Base-by-base conservation (phyloP, 2,888 invertebrate genomes). In the Tachina lurida region DNA sequence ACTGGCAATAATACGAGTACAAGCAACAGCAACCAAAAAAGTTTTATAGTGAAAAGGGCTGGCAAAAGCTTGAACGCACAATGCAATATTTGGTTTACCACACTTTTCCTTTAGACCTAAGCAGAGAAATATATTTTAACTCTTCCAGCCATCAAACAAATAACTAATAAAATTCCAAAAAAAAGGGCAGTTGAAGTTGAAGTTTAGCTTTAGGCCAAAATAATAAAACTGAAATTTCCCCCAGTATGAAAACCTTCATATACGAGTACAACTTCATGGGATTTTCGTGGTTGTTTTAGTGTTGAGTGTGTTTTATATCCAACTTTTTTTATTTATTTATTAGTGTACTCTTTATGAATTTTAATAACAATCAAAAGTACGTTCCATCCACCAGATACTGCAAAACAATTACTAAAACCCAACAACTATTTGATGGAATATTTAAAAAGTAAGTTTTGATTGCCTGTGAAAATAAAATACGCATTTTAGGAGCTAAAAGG, bases 141-240 rank as follows among this genome's bases (percentile, higher is more conserved):
- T 60, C 10, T 47, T 54, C 47, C 10, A 52, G 56, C 39, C 49
- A 45, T 43, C 80, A 58, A 62, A 68, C 68, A 60, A 49, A 3
- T 39, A 47, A 60, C 54, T 45, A 76, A 70, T 65, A 45, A 58
- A 81, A 62, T 17, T 58, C 17, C 10, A 31, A 45, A 79, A 54
- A 79, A 76, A 83, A 80, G 76, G 83, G 79, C 73, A 86, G 54
- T 54, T 76, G 47, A 76, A 76, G 76, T 83, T 62, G 71, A 76
- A 83, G 76, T 76, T 62, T 76, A 67, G 31, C 86, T 83, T 65
- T 67, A 67, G 76, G 86, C 86, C 67, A 80, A 68, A 79, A 71
- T 83, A 86, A 76, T 63, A 67, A 71, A 86, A 83, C 76, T 76
- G 75, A 80, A 76, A 83, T 79, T 80, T 83, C 52, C 54, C 47